Conservation (phyloP, 2,888 invertebrate species). For the Spialia ferax region DNA sequence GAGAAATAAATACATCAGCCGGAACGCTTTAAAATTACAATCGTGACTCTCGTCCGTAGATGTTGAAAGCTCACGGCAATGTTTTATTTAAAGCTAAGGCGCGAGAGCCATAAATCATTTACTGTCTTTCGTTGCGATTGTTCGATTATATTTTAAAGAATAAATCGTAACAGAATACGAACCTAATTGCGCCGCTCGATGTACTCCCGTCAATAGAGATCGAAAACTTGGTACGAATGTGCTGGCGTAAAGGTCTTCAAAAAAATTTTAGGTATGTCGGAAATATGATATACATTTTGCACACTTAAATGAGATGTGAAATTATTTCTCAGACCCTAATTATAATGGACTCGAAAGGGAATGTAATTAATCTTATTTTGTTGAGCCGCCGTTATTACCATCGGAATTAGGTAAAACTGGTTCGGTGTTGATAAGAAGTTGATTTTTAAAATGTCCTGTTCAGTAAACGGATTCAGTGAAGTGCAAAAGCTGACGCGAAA, state of each 20-base stretch:
- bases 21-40: slow-evolving; percentile 82
- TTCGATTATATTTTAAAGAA: slow-evolving; percentile 74
- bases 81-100: slow-evolving; percentile 80
- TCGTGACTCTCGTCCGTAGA: slow-evolving; percentile 82
- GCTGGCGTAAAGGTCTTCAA: slow-evolving; percentile 41
- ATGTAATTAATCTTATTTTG: slow-evolving; percentile 73
- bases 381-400: slow-evolving; percentile 70
- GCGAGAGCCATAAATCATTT: slow-evolving; percentile 79
- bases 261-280: slow-evolving; percentile 40
- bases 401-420: slow-evolving; percentile 75
- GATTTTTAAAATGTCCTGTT: slow-evolving; percentile 62
- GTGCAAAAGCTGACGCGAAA: slow-evolving; percentile 82
- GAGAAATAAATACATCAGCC: slow-evolving; percentile 73
- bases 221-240: slow-evolving; percentile 39
- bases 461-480: slow-evolving; percentile 69
- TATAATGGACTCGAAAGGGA: slow-evolving; percentile 59
- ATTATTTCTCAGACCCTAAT: slow-evolving; percentile 62
- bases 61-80: slow-evolving; percentile 83
- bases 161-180: slow-evolving; percentile 69
- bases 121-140: slow-evolving; percentile 73
- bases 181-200: slow-evolving; percentile 68
- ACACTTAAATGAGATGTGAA: slow-evolving; percentile 47
- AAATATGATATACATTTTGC: slow-evolving; percentile 46
- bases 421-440: slow-evolving; percentile 61
- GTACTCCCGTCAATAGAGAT: slow-evolving; percentile 49